These are phyloP conservation scores for Lutraria rhynchaena DNA, from an alignment of 1,140 invertebrate genomes.

Conservation along the genomic window DNA sequence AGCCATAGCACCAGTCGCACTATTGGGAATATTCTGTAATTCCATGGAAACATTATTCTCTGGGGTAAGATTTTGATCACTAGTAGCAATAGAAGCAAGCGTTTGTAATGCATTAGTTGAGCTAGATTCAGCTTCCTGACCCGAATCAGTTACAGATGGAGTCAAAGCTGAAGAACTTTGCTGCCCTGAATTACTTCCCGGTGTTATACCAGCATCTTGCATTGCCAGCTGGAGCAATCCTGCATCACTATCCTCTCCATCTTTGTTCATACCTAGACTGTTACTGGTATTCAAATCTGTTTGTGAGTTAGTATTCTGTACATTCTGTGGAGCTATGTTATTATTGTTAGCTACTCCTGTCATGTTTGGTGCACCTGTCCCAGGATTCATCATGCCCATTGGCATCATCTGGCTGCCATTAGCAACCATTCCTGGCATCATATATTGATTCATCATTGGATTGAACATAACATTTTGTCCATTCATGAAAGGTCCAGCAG, in stretches of 20 bases:
- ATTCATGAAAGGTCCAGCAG: slow-evolving; percentile 38
- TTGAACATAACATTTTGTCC: slow-evolving; percentile 57
- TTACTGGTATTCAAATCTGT: slow-evolving; percentile 13
- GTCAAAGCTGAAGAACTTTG: slow-evolving; percentile 37
- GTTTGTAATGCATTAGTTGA: slow-evolving; percentile 68
- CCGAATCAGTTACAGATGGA: slow-evolving; percentile 30
- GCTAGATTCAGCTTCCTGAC: slow-evolving; percentile 24
- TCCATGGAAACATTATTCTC: slow-evolving; percentile 41
- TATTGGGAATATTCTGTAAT: slow-evolving; percentile 14
- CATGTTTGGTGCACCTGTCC: slow-evolving; percentile 20
- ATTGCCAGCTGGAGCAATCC: slow-evolving; percentile 74
- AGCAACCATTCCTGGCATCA: slow-evolving; percentile 61
- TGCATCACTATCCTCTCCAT: slow-evolving; percentile 50
- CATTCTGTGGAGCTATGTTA: slow-evolving; percentile 37
- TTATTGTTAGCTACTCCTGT: slow-evolving; percentile 20
- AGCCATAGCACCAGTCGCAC: slow-evolving; percentile 57
- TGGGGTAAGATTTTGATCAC: slow-evolving; percentile 64
- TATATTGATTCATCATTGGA: slow-evolving; percentile 60
- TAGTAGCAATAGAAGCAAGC: slow-evolving; percentile 74
- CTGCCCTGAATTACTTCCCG: slow-evolving; percentile 56
- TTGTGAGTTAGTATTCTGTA: slow-evolving; percentile 9
- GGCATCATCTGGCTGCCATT: slow-evolving; percentile 55
- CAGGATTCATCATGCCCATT: slow-evolving; percentile 47
- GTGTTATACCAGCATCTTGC: slow-evolving; percentile 76
- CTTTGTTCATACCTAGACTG: neutral